Evolutionary conservation across 2,888 invertebrate genomes (phyloP), one percentile per base, ranked within the genome.

Genomic region (Callosobruchus maculatus): DNA sequence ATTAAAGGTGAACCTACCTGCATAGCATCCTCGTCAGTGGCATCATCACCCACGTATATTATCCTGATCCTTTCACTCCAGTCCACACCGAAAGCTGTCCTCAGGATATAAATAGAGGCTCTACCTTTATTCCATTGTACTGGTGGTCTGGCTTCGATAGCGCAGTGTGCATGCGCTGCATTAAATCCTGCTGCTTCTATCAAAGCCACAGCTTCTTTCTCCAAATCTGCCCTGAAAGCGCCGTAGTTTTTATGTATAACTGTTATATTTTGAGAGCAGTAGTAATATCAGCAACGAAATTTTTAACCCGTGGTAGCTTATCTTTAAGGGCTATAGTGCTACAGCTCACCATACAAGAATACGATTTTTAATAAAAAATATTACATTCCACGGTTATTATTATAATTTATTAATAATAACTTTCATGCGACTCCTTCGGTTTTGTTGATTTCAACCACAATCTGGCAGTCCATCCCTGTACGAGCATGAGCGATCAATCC

Each of bases 81-180:
- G 85, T 97, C 96, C 21, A 96, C 91, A 0, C 96, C 97, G 83
- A 96, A 97, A 0, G 96, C 95, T 1, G 96, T 96, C 76, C 96
- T 91, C 76, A 97, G 86, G 80, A 97, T 97, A 85, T 97, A 96
- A 84, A 97, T 95, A 0, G 95, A 95, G 13, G 97, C 97, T 68
- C 96, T 92, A 78, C 93, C 95, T 86, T 97, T 96, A 86, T 97
- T 95, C 97, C 97, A 97, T 83, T 94, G 92, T 0, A 97, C 96
- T 0, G 96, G 96, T 4, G 96, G 96, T 79, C 95, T 93, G 0
- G 96, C 96, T 85, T 97, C 96, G n/a, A 96, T 89, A 0, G 96
- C 96, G 83, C 95, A 95, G 83, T 95, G 95, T 22, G 95, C 94
- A 71, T 92, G 90, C 69, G 93, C 93, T 0, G 95, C 93, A 77